Percentiles rank a stretch among this genome's conserved stretches.
Evolutionary conservation across 2,888 invertebrate genomes (phyloP).

Genomic region (Plusia festucae): DNA sequence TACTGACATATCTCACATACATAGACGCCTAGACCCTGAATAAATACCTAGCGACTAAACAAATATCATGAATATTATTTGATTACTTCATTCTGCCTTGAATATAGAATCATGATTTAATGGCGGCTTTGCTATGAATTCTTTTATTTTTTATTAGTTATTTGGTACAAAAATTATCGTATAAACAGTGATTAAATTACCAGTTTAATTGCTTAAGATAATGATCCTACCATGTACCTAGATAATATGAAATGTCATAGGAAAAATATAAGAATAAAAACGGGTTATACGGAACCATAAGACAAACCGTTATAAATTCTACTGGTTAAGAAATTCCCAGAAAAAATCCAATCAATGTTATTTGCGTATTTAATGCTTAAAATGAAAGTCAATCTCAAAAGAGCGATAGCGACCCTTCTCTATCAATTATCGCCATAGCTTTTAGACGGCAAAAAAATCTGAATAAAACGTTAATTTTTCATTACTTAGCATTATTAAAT

Average conservation of each 20-base stretch:
- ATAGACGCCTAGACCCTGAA: not conserved
- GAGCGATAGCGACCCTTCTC: not conserved
- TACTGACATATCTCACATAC: not conserved
- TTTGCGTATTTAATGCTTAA: constrained; percentile 15
- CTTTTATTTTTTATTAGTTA: no score
- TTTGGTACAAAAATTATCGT: no score
- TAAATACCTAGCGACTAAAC: constrained; percentile 1
- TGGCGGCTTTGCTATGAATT: not conserved
- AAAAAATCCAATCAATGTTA: constrained; percentile 8
- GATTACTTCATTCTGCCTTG: not conserved
- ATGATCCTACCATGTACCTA: no score
- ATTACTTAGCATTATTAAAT: constrained; percentile 68
- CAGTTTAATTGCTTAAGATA: no score
- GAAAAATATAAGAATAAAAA: no score
- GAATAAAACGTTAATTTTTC: constrained; percentile 61
- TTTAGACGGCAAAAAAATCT: constrained; percentile 46
- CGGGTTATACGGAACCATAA: not conserved
- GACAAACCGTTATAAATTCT: not conserved
- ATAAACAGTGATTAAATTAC: no score
- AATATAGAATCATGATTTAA: not conserved
- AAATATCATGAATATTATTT: not conserved
- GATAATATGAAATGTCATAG: no score
- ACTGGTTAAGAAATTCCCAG: not conserved
- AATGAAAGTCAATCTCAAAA: constrained; percentile 28
- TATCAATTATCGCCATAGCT: constrained; percentile 29